Evolutionary conservation across 1,140 invertebrate genomes (phyloP).

Genomic region (Maniola jurtina): DNA sequence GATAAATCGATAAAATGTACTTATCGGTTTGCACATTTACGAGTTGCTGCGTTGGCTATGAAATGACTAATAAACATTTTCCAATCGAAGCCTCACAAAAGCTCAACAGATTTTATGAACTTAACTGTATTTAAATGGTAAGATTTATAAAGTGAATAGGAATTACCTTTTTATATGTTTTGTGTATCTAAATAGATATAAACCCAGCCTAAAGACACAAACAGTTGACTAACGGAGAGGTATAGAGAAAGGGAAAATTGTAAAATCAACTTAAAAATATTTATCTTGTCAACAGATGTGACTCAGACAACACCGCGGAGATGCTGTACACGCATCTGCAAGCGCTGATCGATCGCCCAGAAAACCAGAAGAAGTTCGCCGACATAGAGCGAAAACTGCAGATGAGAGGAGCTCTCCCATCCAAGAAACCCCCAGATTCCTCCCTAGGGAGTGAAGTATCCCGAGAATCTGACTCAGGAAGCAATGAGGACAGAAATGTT

Average conservation of each 20-base stretch:
- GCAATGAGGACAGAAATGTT: constrained; percentile 83
- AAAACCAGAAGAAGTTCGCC: constrained; percentile 91
- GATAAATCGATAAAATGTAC: no score
- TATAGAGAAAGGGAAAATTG: no score
- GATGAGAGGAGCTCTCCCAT: constrained; percentile 75
- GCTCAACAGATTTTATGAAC: no score
- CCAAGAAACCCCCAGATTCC: constrained; percentile 80
- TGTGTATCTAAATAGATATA: no score
- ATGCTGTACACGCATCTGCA: constrained; percentile 90
- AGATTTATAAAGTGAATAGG: no score
- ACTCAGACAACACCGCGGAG: constrained; percentile 94
- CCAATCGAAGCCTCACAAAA: background rate
- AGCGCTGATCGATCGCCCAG: constrained; percentile 89
- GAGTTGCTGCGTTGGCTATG: background rate
- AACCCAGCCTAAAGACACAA: no score
- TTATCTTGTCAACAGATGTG: constrained; percentile 81
- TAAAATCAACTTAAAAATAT: background rate
- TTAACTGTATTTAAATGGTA: no score
- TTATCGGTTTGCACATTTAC: background rate
- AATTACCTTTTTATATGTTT: no score
- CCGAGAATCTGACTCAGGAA: constrained; percentile 87
- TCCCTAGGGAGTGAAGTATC: constrained; percentile 86
- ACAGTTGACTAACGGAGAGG: no score
- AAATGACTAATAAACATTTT: background rate
- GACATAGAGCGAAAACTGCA: constrained; percentile 85